Evolutionary conservation across 2,113 vertebrate species (phyloP).

Genomic region (Danionella cerebrum): DNA sequence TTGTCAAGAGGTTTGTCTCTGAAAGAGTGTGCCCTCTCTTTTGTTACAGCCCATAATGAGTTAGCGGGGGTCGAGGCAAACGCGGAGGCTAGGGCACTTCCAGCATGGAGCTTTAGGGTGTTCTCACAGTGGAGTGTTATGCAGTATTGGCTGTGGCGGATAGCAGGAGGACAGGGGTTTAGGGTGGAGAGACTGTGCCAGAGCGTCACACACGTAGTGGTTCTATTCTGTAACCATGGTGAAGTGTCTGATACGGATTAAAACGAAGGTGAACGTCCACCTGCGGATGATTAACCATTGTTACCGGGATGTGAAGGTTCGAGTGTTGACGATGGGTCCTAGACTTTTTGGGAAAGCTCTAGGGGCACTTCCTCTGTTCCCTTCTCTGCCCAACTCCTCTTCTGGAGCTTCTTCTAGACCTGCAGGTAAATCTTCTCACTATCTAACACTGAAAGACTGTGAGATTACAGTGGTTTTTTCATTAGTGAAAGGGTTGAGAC

Average conservation of each 20-base stretch:
- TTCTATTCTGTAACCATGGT: constrained; percentile 66
- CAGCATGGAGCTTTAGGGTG: neutral
- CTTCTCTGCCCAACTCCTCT: constrained; percentile 36
- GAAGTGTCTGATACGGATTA: constrained; percentile 84
- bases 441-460: no score
- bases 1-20: constrained; percentile 37
- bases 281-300: constrained; percentile 88
- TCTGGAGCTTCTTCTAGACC: constrained; percentile 38
- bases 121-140: neutral
- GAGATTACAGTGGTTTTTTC: no score
- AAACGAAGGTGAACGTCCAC: constrained; percentile 82
- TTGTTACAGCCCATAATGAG: constrained; percentile 22
- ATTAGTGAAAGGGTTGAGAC: no score
- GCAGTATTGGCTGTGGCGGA: neutral
- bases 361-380: constrained; percentile 62
- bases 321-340: constrained; percentile 79
- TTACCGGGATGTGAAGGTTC: constrained; percentile 75
- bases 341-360: constrained; percentile 70
- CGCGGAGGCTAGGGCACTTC: neutral
- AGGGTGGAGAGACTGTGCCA: neutral
- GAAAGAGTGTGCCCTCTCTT: constrained; percentile 25
- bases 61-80: neutral
- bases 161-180: neutral
- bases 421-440: constrained; percentile 21
- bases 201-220: neutral